Evolutionary conservation across 2,797 vertebrate genomes (phyloP), one percentile per base, ranked within the genome.

Genomic region (Gallinago nigripennis): DNA sequence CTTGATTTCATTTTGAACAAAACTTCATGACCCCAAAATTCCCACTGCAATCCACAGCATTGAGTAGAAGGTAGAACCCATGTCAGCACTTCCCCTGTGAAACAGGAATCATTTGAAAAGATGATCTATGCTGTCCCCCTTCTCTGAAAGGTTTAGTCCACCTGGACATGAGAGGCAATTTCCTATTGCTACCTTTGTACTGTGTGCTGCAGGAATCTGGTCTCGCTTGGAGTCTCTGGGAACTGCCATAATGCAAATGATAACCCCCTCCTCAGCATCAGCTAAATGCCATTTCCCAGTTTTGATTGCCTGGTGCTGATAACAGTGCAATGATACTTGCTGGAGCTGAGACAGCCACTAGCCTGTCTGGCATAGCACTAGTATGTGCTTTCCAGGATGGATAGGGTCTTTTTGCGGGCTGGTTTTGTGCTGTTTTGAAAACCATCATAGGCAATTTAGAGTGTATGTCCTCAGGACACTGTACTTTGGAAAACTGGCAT

Each of bases 391-490:
- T 41, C 51, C 56, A 33, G 51, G 69, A 78, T 61, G 70, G 77
- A 86, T 77, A 75, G 21, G 16, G 56, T 48, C 61, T 66, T 88
- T 71, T 54, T 72, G 70, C 3, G 1, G 69, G 43, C 66, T 92
- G 53, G 9, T 28, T 78, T 80, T 80, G 33, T 76, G 66, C 17
- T 31, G 10, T 84, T 94, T 77, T 3, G 18, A 79, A 79, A 93
- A 68, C 63, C 61, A 90, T 80, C 6, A 3, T 39, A 82, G 31
- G 16, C 51, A 85, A 37, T 82, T 86, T 61, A 72, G 70, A 80
- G 68, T 82, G 50, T 41, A 66, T 51, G 41, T 81, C 84, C 89
- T 84, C 69, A 88, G 94, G 84, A 96, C 39, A 78, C 43, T 71
- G 43, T 75, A 35, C 71, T 92, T 80, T 87, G 76, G 65, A 85